Percentiles rank a stretch among this genome's conserved stretches.
phyloP scores from a whole-genome alignment of 2,888 invertebrate species.

The Byasa hedistus region DNA sequence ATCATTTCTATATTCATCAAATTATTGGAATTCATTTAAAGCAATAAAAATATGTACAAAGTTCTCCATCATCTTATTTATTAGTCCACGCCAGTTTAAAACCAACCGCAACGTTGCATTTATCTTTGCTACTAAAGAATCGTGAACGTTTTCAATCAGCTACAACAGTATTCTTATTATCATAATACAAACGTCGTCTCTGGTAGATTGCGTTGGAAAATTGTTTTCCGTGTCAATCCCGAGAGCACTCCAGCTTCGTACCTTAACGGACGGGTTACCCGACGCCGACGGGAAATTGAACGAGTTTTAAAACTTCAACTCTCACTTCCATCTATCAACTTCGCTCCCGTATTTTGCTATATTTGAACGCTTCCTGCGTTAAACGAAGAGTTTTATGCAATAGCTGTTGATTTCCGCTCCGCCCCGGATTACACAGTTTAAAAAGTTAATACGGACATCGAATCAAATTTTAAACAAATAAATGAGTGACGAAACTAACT shows the following conservation, averaged over 20 bases:
- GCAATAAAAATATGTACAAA: too few relatives aligned
- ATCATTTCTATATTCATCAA: too few relatives aligned
- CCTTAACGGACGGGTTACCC: conserved; percentile 9
- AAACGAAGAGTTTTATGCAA: too few relatives aligned
- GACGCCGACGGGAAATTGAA: conserved; percentile 20
- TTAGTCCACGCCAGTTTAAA: conserved; percentile 2
- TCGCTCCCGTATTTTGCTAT: neutral
- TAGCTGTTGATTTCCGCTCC: too few relatives aligned
- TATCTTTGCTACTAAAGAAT: conserved; percentile 15
- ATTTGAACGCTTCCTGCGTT: neutral
- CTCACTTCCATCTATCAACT: neutral
- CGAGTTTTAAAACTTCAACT: conserved; percentile 16
- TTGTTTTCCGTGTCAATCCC: conserved; percentile 32
- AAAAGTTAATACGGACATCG: too few relatives aligned
- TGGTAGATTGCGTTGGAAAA: conserved; percentile 37
- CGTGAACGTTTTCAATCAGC: conserved; percentile 33
- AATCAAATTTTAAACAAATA: too few relatives aligned
- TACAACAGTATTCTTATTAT: conserved; percentile 31
- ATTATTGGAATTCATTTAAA: too few relatives aligned
- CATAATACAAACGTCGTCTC: conserved; percentile 37
- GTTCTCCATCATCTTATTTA: neutral
- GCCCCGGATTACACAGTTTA: too few relatives aligned
- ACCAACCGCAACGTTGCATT: conserved; percentile 26
- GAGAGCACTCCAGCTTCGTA: conserved; percentile 11
- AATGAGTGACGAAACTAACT: too few relatives aligned